These are phyloP conservation scores for Drosophila prostipennis DNA, from an alignment of 2,888 invertebrate genomes.

Conservation along the genomic window DNA sequence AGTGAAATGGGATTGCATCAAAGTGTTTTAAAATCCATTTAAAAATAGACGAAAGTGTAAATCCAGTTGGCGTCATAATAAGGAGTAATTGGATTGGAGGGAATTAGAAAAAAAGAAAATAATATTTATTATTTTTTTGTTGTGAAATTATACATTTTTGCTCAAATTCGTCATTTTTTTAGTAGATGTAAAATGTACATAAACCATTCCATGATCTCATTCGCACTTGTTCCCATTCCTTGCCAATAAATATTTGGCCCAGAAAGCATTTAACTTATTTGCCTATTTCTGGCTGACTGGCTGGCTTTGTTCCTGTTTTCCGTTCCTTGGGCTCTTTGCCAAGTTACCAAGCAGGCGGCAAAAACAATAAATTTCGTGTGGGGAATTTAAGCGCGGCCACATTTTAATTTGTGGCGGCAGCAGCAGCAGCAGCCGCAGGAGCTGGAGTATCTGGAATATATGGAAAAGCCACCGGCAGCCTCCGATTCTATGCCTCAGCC, in stretches of 20 bases:
- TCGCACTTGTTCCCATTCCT: constrained; percentile 28
- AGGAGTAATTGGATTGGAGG: no score
- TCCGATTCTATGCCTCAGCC: constrained; percentile 30
- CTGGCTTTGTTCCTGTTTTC: constrained; percentile 38
- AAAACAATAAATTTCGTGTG: constrained; percentile 72
- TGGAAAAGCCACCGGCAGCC: constrained; percentile 12
- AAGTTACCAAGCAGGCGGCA: constrained; percentile 51
- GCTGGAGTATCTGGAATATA: constrained; percentile 14
- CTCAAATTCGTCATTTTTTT: no score
- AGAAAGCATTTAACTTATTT: constrained; percentile 52
- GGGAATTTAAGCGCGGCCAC: constrained; percentile 70
- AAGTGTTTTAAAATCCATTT: constrained; percentile 1
- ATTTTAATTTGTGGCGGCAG: constrained; percentile 75
- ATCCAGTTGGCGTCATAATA: neutral
- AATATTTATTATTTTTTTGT: no score
- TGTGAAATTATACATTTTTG: no score
- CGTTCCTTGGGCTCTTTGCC: constrained; percentile 39
- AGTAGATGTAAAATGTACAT: constrained; percentile 7
- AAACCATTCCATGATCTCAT: constrained; percentile 29
- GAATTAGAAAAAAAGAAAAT: no score
- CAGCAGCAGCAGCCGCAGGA: constrained; percentile 22
- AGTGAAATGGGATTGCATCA: neutral
- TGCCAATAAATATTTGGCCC: constrained; percentile 40
- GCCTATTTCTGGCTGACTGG: constrained; percentile 44
- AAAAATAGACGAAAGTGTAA: neutral